phyloP scores from a whole-genome alignment of 2,113 vertebrate species.

The Corythornis madagascariensis region DNA sequence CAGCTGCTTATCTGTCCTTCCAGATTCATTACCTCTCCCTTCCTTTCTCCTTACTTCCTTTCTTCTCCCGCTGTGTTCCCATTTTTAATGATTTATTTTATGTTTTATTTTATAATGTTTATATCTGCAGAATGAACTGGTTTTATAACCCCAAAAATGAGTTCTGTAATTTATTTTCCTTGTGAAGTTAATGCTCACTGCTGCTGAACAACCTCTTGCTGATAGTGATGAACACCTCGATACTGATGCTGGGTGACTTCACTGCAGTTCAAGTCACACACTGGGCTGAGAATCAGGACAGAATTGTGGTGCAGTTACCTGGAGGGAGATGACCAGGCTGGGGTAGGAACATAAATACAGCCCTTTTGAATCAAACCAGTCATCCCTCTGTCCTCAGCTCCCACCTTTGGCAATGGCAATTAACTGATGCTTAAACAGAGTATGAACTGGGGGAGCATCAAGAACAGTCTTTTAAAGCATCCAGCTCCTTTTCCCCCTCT shows the following conservation, averaged over 20 bases:
- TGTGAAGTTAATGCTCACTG: neutral
- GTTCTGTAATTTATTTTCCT: conserved; percentile 31
- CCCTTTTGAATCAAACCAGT: neutral
- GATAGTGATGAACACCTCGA: neutral
- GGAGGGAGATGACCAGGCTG: neutral
- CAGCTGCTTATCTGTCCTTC: conserved; percentile 62
- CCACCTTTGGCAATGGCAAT: neutral
- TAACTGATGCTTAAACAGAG: neutral
- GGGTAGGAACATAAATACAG: neutral
- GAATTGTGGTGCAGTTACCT: neutral
- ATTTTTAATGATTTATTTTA: conserved; percentile 63
- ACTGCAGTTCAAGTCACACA: fast-evolving
- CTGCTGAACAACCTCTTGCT: neutral
- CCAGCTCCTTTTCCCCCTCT: neutral
- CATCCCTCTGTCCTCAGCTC: neutral
- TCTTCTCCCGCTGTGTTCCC: conserved; percentile 37
- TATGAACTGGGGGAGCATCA: neutral
- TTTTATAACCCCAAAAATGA: conserved; percentile 43
- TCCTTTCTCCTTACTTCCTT: conserved; percentile 38
- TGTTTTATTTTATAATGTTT: conserved; percentile 50
- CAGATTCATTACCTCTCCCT: conserved; percentile 57
- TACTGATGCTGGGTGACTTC: neutral
- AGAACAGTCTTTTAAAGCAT: neutral
- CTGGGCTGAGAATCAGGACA: neutral
- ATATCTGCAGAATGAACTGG: conserved; percentile 27